Evolutionary conservation across 2,888 invertebrate genomes (phyloP), one percentile per base, ranked within the genome.

Genomic region (Euphydryas editha): DNA sequence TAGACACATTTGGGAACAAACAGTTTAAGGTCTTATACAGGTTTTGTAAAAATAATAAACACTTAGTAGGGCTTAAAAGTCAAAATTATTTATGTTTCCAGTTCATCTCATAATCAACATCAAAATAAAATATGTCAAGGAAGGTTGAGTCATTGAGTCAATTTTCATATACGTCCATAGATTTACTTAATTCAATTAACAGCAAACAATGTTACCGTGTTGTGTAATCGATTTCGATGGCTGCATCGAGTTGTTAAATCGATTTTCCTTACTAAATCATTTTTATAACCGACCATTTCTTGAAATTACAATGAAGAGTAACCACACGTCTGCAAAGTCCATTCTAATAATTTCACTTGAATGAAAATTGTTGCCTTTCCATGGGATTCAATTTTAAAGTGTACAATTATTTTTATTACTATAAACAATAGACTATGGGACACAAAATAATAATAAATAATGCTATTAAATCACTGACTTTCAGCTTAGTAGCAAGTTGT

Each of bases 351-450:
- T 59, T 69, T 66, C 67, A 55, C 55, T 58, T 37, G 42, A 66
- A 63, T 67, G 59, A 62, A 70, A 68, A 70, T 70, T 17, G 61
- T 37, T 67, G 37, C 65, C 69, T 68, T 73, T 69, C 66, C 73
- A 66, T 62, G 59, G 54, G 66, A 72, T 71, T 70, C 70, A 73
- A 74, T 73, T 72, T 69, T 54, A 66, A 71, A 72, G 61, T 65
- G 54, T 58, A 62, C 51, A 55, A 65, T 74, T 72, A 61, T 70
- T 65, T 63, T 61, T 62, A 72, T 69, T 69, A 66, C 59, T 46
- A 56, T 47, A 68, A 57, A 69, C 71, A 71, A 72, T 73, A 55
- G 62, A 59, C 57, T 46, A 65, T 49, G 59, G 57, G 46, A 66
- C 46, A 59, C 42, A 36, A 49, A 46, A 64, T 67, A 62, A 65